Base-by-base conservation (phyloP, 2,888 invertebrate species). In the Digitonthophagus gazella region DNA sequence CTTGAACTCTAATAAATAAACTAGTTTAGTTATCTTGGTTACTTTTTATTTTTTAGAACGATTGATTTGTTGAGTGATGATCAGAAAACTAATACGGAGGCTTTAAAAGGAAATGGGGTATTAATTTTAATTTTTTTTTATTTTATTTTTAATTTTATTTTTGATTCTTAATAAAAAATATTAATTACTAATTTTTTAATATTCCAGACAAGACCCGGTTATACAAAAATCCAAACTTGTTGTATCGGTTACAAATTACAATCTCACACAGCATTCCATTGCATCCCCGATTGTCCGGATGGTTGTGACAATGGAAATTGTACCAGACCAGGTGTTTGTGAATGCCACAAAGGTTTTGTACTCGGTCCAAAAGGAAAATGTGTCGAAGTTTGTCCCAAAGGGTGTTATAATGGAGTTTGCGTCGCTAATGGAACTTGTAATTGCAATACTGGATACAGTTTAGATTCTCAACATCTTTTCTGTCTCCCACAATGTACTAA, bases 271-370 rank as follows among this genome's bases (percentile, higher is more conserved):
- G 84, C 85, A 77, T 76, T 77, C 67, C 84, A 85, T 66, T 91
- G 91, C 77, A 86, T 87, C 58, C 87, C 90, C 0, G 83, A 86
- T 14, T 93, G 93, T 76, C 85, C 87, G 2, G 83, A 84, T 18
- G 87, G 88, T 5, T 93, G 93, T 74, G 79, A 89, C 66, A 91
- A 92, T 74, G 92, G 91, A 15, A 83, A 85, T 20, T 93, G 93
- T 78, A 85, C 86, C 0, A 87, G 87, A 0, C 89, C 90, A 0
- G 87, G 89, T 18, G 84, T 85, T 0, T 93, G 92, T 83, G 83
- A 83, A 4, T 90, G 91, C 79, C 86, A 85, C 75, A 83, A 86
- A 4, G 90, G 89, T 58, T 89, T 86, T 75, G 85, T 88, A 19
- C 85, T 84, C 75, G 87, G 87, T 72, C 75, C 82, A 14, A 80